These are phyloP conservation scores for Cinara cedri DNA, from an alignment of 2,888 invertebrate genomes.

Conservation along the genomic window DNA sequence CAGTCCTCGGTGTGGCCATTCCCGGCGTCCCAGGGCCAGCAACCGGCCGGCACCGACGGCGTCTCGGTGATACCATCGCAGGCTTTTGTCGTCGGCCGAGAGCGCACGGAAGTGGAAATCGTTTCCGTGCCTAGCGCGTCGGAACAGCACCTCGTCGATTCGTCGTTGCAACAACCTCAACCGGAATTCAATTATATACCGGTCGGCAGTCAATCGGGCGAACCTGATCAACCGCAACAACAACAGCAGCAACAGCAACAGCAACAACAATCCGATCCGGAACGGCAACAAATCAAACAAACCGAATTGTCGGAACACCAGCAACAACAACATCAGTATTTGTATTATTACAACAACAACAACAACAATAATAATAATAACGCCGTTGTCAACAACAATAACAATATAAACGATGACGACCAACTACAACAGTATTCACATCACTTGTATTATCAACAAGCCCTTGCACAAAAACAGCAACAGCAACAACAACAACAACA, in stretches of 20 bases:
- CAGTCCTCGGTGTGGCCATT: constrained; percentile 2
- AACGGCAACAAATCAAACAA: neutral
- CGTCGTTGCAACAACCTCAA: neutral
- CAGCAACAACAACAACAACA: neutral
- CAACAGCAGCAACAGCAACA: constrained; percentile 5
- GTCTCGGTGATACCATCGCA: constrained; percentile 6
- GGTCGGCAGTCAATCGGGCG: neutral
- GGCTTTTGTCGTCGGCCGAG: constrained; percentile 19
- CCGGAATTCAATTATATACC: neutral
- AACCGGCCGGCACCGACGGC: neutral
- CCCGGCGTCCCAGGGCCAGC: neutral
- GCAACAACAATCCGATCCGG: neutral
- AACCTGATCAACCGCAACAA: constrained; percentile 20
- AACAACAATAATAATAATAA: neutral
- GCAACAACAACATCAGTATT: neutral
- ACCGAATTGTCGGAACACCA: neutral
- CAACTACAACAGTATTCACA: constrained; percentile 38
- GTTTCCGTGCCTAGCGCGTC: constrained; percentile 37
- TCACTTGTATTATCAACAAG: constrained; percentile 20
- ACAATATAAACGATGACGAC: constrained; percentile 28
- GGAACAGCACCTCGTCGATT: constrained; percentile 29
- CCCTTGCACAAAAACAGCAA: neutral
- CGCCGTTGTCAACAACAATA: neutral
- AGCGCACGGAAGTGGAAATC: constrained; percentile 37
- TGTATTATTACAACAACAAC: constrained; percentile 1